Base-by-base conservation (phyloP, 2,888 invertebrate genomes). In the Microctonus brassicae region DNA sequence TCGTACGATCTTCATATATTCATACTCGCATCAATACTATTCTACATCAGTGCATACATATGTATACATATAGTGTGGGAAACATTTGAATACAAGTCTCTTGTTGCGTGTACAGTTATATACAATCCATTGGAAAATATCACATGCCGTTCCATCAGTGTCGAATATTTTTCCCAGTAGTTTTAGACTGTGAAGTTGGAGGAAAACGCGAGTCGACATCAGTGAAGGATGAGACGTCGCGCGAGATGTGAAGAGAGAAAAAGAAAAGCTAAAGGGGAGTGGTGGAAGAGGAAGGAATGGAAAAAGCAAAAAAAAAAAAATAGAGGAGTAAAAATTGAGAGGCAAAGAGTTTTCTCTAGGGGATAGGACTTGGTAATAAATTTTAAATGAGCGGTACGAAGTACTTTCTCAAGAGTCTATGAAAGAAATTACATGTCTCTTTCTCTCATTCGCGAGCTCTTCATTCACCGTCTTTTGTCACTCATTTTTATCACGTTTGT, bases 261-360 rank as follows among this genome's bases (percentile, higher is more conserved):
- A 0, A 5, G 17, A n/a, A 7, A 5, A 6, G n/a, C n/a, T n/a
- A n/a, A n/a, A n/a, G n/a, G n/a, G n/a, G 17, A 47, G 47, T n/a
- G 47, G 75, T 67, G 70, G 58, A 60, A 60, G 57, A 34, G 33
- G 29, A 55, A 58, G 63, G 66, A 66, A 52, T 33, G 39, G n/a
- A 58, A 70, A 74, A 62, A 62, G 42, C 6, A n/a, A 17, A 20
- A 20, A n/a, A 47, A n/a, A 57, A 11, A 61, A 22, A 47, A 52
- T 57, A 61, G 36, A 66, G 36, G 55, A 22, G 29, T 24, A 70
- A 62, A 52, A 62, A 69, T 53, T 62, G 57, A 24, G 47, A 24
- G 58, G 53, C 57, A 70, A 64, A 70, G 76, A 74, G 77, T 70
- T 74, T 20, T 57, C 52, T 42, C 69, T 7, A 64, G 73, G 55